Evolutionary conservation across 2,888 invertebrate species (phyloP).

Genomic region (Drosophila anomelani): DNA sequence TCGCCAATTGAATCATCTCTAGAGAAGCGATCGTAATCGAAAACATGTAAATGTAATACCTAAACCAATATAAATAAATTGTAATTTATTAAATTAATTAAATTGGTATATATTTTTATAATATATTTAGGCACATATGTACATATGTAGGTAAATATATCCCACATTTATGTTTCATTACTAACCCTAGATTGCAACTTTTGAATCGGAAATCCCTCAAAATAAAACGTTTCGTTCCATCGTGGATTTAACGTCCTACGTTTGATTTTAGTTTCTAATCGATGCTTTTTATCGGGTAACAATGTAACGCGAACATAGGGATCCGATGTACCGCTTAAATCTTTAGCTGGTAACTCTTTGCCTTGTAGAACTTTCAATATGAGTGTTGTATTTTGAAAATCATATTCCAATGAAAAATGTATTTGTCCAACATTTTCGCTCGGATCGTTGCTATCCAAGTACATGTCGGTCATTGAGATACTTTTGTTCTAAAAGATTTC

Average conservation of each 20-base stretch:
- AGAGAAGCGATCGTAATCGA: slow-evolving; percentile 97
- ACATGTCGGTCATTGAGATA: slow-evolving; percentile 96
- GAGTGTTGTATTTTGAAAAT: slow-evolving; percentile 96
- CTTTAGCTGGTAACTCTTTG: slow-evolving; percentile 97
- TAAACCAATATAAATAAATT: slow-evolving; percentile 56
- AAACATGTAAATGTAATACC: slow-evolving; percentile 95
- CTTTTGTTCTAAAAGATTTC: slow-evolving; percentile 90
- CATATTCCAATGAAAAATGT: slow-evolving; percentile 96
- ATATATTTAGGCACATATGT: neutral
- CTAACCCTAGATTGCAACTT: slow-evolving; percentile 94
- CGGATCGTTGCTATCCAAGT: slow-evolving; percentile 96
- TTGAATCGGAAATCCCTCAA: slow-evolving; percentile 97
- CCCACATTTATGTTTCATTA: slow-evolving; percentile 9
- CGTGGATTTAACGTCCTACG: slow-evolving; percentile 94
- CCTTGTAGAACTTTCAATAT: slow-evolving; percentile 96
- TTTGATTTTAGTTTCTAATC: slow-evolving; percentile 96
- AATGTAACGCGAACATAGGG: slow-evolving; percentile 96
- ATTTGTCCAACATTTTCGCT: slow-evolving; percentile 97
- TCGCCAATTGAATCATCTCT: slow-evolving; percentile 97
- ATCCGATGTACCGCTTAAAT: slow-evolving; percentile 95
- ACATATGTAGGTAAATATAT: neutral
- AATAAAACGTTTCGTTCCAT: slow-evolving; percentile 98
- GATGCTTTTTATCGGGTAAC: slow-evolving; percentile 95
- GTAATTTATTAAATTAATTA: too few relatives aligned
- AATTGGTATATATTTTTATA: neutral